Percentiles rank a stretch among this genome's conserved stretches.
phyloP scores from a whole-genome alignment of 2,888 invertebrate genomes.

The Clivina fossor region DNA sequence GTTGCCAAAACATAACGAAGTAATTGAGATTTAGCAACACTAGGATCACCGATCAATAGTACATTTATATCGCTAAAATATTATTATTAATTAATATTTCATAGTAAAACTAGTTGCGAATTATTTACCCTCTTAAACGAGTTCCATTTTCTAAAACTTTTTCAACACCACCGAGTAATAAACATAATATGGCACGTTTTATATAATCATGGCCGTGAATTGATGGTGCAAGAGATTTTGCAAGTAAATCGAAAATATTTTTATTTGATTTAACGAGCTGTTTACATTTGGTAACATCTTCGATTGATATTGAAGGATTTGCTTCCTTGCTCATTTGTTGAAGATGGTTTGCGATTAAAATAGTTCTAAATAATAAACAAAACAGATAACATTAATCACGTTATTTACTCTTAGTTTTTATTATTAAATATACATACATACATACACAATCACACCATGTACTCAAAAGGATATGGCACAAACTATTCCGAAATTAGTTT shows the following conservation, averaged over 20 bases:
- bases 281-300: conserved; percentile 89
- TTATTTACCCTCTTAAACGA: conserved; percentile 75
- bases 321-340: conserved; percentile 88
- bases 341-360: conserved; percentile 92
- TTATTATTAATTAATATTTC: conserved; percentile 14
- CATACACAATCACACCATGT: too few relatives aligned
- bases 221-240: conserved; percentile 93
- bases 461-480: too few relatives aligned
- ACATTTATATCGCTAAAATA: conserved; percentile 55
- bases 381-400: conserved; percentile 3
- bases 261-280: conserved; percentile 70
- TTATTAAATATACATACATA: too few relatives aligned
- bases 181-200: conserved; percentile 93
- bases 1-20: conserved; percentile 90
- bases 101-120: conserved; percentile 10
- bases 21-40: conserved; percentile 97
- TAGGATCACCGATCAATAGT: conserved; percentile 93
- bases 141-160: conserved; percentile 91
- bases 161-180: conserved; percentile 93
- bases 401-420: too few relatives aligned
- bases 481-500: too few relatives aligned
- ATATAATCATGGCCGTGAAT: conserved; percentile 97
- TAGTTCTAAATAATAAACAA: conserved; percentile 65
- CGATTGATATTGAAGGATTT: conserved; percentile 72
- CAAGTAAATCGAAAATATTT: conserved; percentile 86